Evolutionary conservation across 2,797 vertebrate genomes (phyloP).

Genomic region (Myripristis murdjan): DNA sequence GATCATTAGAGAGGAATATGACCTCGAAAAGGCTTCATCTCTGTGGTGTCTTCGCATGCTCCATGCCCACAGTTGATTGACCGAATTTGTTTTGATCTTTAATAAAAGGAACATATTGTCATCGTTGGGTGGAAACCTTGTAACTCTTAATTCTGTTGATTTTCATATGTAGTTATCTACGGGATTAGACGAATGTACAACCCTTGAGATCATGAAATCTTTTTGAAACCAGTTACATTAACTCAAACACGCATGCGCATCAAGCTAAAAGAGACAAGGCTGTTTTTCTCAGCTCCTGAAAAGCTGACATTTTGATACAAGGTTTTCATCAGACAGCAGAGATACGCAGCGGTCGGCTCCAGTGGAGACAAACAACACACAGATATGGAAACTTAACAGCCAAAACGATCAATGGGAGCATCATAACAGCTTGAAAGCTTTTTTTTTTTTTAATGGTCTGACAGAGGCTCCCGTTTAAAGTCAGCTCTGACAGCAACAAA

Average conservation of each 20-base stretch:
- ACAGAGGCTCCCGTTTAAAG: slow-evolving; percentile 36
- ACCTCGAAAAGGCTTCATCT: slow-evolving; percentile 17
- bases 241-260: not conserved
- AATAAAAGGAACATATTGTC: slow-evolving; percentile 21
- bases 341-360: slow-evolving; percentile 28
- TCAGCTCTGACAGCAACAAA: slow-evolving; percentile 17
- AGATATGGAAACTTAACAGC: slow-evolving; percentile 5
- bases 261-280: slow-evolving; percentile 27
- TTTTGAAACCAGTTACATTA: too few relatives aligned
- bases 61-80: slow-evolving; percentile 37
- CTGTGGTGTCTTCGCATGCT: slow-evolving; percentile 26
- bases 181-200: too few relatives aligned
- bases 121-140: not conserved
- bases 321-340: slow-evolving; percentile 35
- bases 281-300: slow-evolving; percentile 2
- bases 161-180: not conserved
- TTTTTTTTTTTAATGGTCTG: slow-evolving; percentile 56
- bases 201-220: too few relatives aligned
- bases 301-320: slow-evolving; percentile 1
- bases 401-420: slow-evolving; percentile 53
- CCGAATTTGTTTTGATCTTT: slow-evolving; percentile 31
- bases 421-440: slow-evolving; percentile 56
- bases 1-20: slow-evolving; percentile 38
- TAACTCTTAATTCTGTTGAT: not conserved
- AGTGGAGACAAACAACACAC: slow-evolving; percentile 9